Evolutionary conservation across 2,113 vertebrate species (phyloP).

Genomic region (Barbus barbus): DNA sequence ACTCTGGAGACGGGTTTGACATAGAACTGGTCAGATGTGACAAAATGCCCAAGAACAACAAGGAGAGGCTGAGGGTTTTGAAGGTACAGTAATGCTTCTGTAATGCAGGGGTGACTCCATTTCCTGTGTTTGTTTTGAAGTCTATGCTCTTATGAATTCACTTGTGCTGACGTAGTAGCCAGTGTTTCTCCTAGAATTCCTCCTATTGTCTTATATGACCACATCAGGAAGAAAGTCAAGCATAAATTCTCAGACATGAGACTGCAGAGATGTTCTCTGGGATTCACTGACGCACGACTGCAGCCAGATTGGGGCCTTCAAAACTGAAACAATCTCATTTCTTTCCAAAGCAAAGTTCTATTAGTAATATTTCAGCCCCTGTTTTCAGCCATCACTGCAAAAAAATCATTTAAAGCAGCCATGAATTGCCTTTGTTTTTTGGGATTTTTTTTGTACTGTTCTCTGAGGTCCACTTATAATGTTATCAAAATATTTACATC

Average conservation of each 20-base stretch:
- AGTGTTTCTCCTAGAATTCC: slow-evolving; percentile 24
- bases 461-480: no score
- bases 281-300: slow-evolving; percentile 29
- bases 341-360: background rate
- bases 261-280: background rate
- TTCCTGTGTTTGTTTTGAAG: slow-evolving; percentile 39
- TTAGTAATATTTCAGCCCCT: background rate
- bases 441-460: no score
- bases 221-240: slow-evolving; percentile 5
- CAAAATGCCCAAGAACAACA: slow-evolving; percentile 89
- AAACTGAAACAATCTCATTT: background rate
- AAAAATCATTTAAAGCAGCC: no score
- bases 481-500: no score
- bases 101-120: slow-evolving; percentile 1
- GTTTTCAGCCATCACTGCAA: background rate
- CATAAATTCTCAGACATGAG: slow-evolving; percentile 9
- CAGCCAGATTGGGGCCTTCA: background rate
- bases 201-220: slow-evolving; percentile 31
- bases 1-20: slow-evolving; percentile 90
- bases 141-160: slow-evolving; percentile 22
- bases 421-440: no score
- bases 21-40: slow-evolving; percentile 82
- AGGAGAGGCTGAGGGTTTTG: slow-evolving; percentile 90
- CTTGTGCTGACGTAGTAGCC: slow-evolving; percentile 23
- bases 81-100: slow-evolving; percentile 78